Evolutionary conservation across 1,140 invertebrate genomes (phyloP).

Genomic region (Drosophila ohnishii): DNA sequence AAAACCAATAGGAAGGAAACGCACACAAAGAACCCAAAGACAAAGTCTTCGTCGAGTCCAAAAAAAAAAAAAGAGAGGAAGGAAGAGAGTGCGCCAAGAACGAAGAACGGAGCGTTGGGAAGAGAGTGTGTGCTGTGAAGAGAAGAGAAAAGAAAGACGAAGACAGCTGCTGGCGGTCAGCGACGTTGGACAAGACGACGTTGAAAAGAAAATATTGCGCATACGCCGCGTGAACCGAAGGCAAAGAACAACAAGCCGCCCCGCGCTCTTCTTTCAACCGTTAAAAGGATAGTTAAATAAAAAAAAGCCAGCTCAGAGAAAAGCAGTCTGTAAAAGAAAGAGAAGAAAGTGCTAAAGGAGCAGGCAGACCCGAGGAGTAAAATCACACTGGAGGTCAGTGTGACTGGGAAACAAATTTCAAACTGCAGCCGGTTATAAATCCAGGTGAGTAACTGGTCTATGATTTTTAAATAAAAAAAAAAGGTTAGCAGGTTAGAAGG

Average conservation of each 20-base stretch:
- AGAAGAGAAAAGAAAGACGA: constrained; percentile 7
- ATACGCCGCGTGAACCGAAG: constrained; percentile 70
- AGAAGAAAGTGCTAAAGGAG: no score
- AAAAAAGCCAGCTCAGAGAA: not conserved
- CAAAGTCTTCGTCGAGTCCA: constrained; percentile 55
- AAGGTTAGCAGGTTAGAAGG: no score
- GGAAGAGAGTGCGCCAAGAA: not conserved
- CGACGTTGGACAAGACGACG: constrained; percentile 48
- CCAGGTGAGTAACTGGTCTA: constrained; percentile 52
- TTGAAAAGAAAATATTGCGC: constrained; percentile 57
- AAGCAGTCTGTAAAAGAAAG: no score
- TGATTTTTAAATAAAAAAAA: not conserved
- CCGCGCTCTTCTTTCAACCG: not conserved
- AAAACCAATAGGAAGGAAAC: constrained; percentile 62
- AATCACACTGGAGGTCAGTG: constrained; percentile 30
- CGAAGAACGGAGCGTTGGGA: constrained; percentile 1
- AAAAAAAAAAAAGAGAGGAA: not conserved
- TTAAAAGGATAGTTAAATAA: not conserved
- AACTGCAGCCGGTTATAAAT: constrained; percentile 66
- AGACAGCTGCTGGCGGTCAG: constrained; percentile 43
- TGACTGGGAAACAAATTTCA: constrained; percentile 45
- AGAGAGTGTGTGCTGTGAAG: not conserved
- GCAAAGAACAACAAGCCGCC: constrained; percentile 28
- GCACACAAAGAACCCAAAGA: constrained; percentile 47
- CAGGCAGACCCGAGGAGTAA: constrained; percentile 11